phyloP scores from a whole-genome alignment of 2,797 vertebrate genomes.

The Acanthiza pusilla region DNA sequence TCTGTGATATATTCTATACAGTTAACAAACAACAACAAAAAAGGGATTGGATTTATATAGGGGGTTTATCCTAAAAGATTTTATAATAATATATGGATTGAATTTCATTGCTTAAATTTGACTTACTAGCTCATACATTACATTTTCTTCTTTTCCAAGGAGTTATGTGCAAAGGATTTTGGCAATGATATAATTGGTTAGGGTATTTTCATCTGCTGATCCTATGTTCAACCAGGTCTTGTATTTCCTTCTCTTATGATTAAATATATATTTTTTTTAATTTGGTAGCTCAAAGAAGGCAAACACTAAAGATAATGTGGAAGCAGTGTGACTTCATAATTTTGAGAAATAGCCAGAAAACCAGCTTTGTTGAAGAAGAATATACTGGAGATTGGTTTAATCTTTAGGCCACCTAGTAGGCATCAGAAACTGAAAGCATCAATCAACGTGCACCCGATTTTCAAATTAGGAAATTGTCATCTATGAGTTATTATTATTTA shows the following conservation, averaged over 20 bases:
- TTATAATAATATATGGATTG: neutral
- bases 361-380: neutral
- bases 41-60: neutral
- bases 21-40: neutral
- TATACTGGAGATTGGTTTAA: neutral
- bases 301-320: neutral
- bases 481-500: neutral
- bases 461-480: neutral
- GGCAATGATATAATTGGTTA: neutral
- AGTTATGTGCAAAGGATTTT: neutral
- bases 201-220: neutral
- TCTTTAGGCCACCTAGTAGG: neutral
- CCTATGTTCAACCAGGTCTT: neutral
- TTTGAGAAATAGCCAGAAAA: neutral
- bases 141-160: neutral
- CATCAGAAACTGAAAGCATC: neutral
- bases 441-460: neutral
- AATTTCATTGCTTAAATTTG: neutral
- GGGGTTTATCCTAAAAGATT: neutral
- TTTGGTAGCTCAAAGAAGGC: neutral
- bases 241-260: neutral
- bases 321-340: neutral
- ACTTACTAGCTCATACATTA: neutral
- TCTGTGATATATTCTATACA: neutral
- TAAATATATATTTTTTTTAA: neutral